Percentiles rank a stretch among this genome's conserved stretches.
Conservation (phyloP, 1,140 invertebrate genomes). For the Pogonognathellus flavescens region DNA sequence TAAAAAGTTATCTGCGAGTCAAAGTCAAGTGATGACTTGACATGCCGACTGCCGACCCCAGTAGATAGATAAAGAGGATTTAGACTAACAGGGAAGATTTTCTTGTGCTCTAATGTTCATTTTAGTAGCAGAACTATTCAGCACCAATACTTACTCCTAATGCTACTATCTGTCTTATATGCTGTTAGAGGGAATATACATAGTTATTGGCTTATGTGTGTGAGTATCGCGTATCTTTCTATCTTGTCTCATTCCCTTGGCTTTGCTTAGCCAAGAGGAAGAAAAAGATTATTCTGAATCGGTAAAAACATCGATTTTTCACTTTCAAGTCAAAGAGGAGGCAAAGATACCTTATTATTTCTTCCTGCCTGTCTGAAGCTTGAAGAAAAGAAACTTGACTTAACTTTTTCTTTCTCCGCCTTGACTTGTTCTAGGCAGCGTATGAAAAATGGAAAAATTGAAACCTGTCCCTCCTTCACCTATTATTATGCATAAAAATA, state of each 20-base stretch:
- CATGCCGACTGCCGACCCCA: slow-evolving; percentile 43
- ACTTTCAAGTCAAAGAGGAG: slow-evolving; percentile 57
- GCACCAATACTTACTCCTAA: too few relatives aligned
- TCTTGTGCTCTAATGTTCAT: slow-evolving; percentile 1
- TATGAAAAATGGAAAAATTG: slow-evolving; percentile 56
- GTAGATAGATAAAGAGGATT: slow-evolving; percentile 26
- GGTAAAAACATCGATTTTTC: slow-evolving; percentile 62
- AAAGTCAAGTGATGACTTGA: slow-evolving; percentile 48
- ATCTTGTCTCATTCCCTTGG: slow-evolving; percentile 40
- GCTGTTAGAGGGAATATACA: not conserved
- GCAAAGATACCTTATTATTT: slow-evolving; percentile 56
- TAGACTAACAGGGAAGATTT: slow-evolving; percentile 5
- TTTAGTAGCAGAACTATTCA: too few relatives aligned
- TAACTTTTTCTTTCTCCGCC: slow-evolving; percentile 51
- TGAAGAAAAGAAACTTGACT: slow-evolving; percentile 50
- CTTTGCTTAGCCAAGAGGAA: slow-evolving; percentile 59
- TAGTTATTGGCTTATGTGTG: slow-evolving; percentile 17
- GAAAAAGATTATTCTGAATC: slow-evolving; percentile 61
- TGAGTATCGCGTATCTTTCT: slow-evolving; percentile 21
- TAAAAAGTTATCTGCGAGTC: slow-evolving; percentile 47
- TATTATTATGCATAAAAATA: slow-evolving; percentile 51
- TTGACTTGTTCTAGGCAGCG: slow-evolving; percentile 37
- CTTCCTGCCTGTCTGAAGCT: slow-evolving; percentile 51
- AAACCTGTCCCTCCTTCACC: slow-evolving; percentile 44
- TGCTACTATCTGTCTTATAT: not conserved